phyloP scores from a whole-genome alignment of 35 echinoderm and acorn worm genomes.

The Anneissia japonica region DNA sequence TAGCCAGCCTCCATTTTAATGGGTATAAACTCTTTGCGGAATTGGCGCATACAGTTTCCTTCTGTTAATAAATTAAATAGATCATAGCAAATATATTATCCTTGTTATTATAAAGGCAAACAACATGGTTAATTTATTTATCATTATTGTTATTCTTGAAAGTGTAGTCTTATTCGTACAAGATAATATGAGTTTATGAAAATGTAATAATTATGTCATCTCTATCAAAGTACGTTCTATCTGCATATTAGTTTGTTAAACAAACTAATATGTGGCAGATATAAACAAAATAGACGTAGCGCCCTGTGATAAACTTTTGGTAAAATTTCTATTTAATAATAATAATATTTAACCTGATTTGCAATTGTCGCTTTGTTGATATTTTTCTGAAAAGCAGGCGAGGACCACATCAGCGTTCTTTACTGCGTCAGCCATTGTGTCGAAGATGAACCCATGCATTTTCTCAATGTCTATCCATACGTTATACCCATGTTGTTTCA shows the following conservation, averaged over 20 bases:
- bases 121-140: too few relatives aligned
- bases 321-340: background rate
- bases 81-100: background rate
- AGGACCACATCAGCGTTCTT: slow-evolving; percentile 39
- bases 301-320: too few relatives aligned
- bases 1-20: background rate
- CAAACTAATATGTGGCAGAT: too few relatives aligned
- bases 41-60: background rate
- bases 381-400: slow-evolving; percentile 49
- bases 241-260: too few relatives aligned
- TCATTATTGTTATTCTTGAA: too few relatives aligned
- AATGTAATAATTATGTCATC: too few relatives aligned
- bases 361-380: slow-evolving; percentile 36
- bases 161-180: too few relatives aligned
- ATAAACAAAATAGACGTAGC: too few relatives aligned
- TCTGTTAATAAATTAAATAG: background rate
- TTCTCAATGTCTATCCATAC: slow-evolving; percentile 70
- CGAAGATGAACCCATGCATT: slow-evolving; percentile 58
- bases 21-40: slow-evolving; percentile 1
- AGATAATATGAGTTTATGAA: too few relatives aligned
- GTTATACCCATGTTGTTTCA: slow-evolving; percentile 41
- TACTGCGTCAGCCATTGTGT: slow-evolving; percentile 40
- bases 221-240: too few relatives aligned
- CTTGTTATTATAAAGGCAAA: too few relatives aligned
- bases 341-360: slow-evolving; percentile 19